phyloP scores from a whole-genome alignment of 2,797 vertebrate genomes.

The Scolopax bukidnonensis region DNA sequence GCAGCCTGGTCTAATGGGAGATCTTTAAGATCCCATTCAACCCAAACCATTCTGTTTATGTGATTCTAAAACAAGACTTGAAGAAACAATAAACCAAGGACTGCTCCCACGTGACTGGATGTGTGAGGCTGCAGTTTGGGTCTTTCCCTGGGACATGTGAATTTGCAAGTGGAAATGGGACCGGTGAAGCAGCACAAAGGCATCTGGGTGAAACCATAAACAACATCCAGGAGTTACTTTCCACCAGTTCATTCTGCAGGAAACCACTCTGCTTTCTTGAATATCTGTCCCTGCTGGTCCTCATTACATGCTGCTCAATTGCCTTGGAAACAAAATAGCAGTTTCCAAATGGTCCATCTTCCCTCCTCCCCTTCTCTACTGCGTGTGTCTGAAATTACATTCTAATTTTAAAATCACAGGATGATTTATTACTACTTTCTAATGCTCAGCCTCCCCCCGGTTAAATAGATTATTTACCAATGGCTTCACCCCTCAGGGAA shows the following conservation, averaged over 20 bases:
- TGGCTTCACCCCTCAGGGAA: neutral
- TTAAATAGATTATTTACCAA: neutral
- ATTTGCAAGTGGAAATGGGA: neutral
- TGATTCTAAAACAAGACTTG: neutral
- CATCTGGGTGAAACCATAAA: neutral
- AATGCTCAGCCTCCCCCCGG: neutral
- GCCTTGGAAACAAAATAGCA: conserved; percentile 8
- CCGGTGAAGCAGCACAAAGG: neutral
- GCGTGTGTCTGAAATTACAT: neutral
- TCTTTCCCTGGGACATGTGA: neutral
- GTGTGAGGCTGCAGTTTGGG: fast-evolving
- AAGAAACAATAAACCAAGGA: neutral
- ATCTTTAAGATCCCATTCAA: neutral
- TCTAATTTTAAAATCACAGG: neutral
- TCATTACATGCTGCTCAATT: neutral
- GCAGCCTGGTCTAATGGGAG: neutral
- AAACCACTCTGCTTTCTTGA: fast-evolving
- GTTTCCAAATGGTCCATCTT: neutral
- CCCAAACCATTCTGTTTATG: neutral
- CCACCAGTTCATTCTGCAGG: neutral
- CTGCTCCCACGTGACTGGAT: neutral
- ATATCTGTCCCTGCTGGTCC: neutral
- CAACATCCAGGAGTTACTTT: neutral
- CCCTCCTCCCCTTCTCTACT: neutral
- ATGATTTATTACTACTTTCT: neutral